phyloP scores from a whole-genome alignment of 2,113 vertebrate species.

The Macrotis lagotis region DNA sequence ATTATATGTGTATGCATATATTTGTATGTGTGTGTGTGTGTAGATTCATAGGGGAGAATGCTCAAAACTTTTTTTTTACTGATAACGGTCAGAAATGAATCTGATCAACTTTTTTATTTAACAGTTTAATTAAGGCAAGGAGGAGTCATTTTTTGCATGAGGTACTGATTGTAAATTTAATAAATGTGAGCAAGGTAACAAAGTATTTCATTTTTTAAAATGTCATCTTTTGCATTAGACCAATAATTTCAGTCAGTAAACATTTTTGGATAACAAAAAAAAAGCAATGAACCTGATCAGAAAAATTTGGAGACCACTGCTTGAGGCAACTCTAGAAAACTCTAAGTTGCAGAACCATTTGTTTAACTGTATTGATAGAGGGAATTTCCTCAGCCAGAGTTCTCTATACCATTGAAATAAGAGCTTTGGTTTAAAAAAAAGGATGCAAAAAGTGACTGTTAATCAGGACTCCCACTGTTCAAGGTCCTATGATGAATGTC shows the following conservation, averaged over 20 bases:
- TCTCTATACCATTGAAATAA: neutral
- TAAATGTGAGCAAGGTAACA: neutral
- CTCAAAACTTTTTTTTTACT: no score
- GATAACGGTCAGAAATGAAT: no score
- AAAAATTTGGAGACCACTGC: no score
- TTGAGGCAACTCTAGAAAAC: no score
- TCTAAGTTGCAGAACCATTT: no score
- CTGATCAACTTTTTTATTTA: neutral
- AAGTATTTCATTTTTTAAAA: neutral
- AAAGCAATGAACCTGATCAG: no score
- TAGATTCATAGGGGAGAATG: no score
- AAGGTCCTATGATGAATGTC: neutral
- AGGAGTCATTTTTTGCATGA: neutral
- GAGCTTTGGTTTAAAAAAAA: neutral
- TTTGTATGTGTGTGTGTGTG: no score
- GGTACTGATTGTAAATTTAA: neutral
- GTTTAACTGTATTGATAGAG: no score
- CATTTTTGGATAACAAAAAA: conserved; percentile 42
- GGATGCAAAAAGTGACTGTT: neutral
- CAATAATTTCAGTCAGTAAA: conserved; percentile 34
- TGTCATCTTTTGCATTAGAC: neutral
- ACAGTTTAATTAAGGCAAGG: neutral
- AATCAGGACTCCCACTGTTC: neutral
- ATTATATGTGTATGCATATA: no score
- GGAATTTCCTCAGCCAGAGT: no score